Base-by-base conservation (phyloP, 2,797 vertebrate species). In the Poecilia velifera region DNA sequence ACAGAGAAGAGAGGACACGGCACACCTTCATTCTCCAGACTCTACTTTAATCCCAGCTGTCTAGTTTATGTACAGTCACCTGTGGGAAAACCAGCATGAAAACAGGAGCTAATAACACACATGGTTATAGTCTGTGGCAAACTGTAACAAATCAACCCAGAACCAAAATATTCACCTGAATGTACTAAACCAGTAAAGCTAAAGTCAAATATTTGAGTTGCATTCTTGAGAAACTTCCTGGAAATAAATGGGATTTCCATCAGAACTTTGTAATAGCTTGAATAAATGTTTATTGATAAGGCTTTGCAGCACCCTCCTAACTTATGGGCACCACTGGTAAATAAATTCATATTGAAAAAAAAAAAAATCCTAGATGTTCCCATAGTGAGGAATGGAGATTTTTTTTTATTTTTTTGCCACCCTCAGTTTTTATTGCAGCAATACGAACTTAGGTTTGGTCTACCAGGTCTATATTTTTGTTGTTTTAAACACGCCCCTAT, bases 21-120 rank as follows among this genome's bases (percentile, higher is more conserved):
- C n/a, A 82, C 74, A 85, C 55, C 31, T 78, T 88, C 76, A 83
- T 86, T 90, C 85, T 90, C 80, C 79, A 80, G 76, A 68, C 73
- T 92, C 86, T 88, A 89, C 83, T 91, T 92, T 92, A 93, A 94
- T 94, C 88, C 92, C 89, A 92, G 90, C 87, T 83, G 86, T 92
- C 71, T 90, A 88, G 90, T 94, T 90, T 94, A 95, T 94, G 80
- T 95, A 96, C 93, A 95, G 90, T 93, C 91, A 90, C 83, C 76
- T 92, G 82, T 91, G 89, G 90, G 88, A 89, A 91, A 93, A 83
- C 85, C 79, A 92, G 90, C 90, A 88, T 86, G 87, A 93, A 92
- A 89, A 92, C 84, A 93, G 90, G 88, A 83, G 87, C 85, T 89
- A 92, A 94, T 89, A 91, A 94, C 91, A 89, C 43, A 87, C 90